These are phyloP conservation scores for Cyanoramphus novaezelandiae DNA, from an alignment of 2,113 vertebrate species.

Conservation along the genomic window DNA sequence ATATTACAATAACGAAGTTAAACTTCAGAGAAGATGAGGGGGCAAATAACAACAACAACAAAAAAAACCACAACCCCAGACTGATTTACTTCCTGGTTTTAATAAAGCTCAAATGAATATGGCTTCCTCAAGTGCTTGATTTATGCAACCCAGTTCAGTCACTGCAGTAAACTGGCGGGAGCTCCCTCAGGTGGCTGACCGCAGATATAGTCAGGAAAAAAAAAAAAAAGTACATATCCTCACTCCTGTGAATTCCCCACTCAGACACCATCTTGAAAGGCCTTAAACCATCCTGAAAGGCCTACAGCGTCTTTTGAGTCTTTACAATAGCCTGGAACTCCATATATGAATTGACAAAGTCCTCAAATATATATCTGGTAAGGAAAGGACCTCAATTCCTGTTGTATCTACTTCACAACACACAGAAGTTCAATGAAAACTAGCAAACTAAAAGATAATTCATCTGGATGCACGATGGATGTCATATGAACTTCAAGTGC, in stretches of 20 bases:
- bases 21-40: not conserved
- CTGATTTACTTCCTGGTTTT: not conserved
- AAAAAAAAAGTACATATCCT: not conserved
- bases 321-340: not conserved
- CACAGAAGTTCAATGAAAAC: not conserved
- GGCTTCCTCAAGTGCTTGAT: not conserved
- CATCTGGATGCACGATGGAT: not conserved
- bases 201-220: not conserved
- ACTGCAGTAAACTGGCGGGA: not conserved
- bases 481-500: not conserved
- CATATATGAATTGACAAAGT: not conserved
- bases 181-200: conserved; percentile 40
- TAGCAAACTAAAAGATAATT: not conserved
- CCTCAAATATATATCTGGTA: not conserved
- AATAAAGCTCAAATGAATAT: not conserved
- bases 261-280: not conserved
- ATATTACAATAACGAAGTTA: not conserved
- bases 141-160: not conserved
- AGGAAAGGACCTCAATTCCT: not conserved
- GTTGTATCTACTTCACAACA: not conserved
- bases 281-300: not conserved
- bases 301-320: not conserved
- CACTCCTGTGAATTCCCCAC: accelerated
- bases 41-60: not conserved
- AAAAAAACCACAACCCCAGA: not conserved